These are phyloP conservation scores for Trichogramma evanescens DNA, from an alignment of 2,888 invertebrate genomes.

Conservation along the genomic window DNA sequence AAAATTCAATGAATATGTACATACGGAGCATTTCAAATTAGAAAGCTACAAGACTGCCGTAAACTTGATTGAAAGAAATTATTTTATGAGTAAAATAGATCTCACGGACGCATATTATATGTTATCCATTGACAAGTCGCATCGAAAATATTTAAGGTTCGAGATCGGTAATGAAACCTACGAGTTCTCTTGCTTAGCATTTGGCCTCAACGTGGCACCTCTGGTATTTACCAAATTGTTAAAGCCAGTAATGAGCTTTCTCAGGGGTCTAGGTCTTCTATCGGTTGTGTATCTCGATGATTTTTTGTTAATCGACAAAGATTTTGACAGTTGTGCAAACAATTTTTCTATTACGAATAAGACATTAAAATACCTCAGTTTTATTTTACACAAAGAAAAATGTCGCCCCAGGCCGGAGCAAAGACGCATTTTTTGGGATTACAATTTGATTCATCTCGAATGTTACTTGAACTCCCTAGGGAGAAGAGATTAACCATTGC, in stretches of 20 bases:
- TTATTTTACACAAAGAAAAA: conserved; percentile 4
- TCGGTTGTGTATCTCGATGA: neutral
- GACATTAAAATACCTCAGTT: neutral
- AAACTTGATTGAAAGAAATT: conserved; percentile 5
- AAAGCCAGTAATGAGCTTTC: neutral
- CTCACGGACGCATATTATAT: conserved; percentile 20
- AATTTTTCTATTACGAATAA: neutral
- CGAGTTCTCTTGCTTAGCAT: conserved; percentile 19
- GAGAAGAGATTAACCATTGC: neutral
- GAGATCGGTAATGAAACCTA: conserved; percentile 7
- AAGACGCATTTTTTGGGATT: neutral
- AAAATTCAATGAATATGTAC: conserved; percentile 17
- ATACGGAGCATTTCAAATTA: conserved; percentile 18
- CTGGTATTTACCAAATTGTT: conserved; percentile 2
- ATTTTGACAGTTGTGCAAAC: neutral
- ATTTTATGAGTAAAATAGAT: conserved; percentile 18
- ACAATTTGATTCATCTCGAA: neutral
- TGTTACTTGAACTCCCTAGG: neutral
- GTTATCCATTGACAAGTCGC: conserved; percentile 3
- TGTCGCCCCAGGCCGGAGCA: neutral
- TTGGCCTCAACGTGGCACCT: neutral
- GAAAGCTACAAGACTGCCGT: conserved; percentile 15
- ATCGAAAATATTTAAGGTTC: conserved; percentile 18
- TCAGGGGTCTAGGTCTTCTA: neutral
- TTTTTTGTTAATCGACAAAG: neutral